Base-by-base conservation (phyloP, 2,888 invertebrate species). In the Tryphoninae sp. region DNA sequence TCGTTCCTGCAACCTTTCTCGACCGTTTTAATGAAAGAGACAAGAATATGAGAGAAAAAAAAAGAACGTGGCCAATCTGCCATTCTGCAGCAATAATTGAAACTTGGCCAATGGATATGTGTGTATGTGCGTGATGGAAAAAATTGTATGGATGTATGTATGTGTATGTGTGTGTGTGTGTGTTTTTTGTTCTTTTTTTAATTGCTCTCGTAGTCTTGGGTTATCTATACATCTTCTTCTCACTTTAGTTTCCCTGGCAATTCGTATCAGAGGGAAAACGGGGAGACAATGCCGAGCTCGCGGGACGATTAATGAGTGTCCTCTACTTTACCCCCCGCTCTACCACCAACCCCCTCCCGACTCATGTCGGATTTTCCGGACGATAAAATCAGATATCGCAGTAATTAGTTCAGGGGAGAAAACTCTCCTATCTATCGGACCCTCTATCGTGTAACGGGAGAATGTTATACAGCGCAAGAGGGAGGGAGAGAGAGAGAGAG, bases 391-490 rank as follows among this genome's bases (percentile, higher is more conserved):
- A 82, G 84, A 84, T 77, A 62, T 84, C 81, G 75, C 42, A 77
- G 85, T 84, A 87, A 88, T 88, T 88, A 88, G 86, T 87, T 83
- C 58, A 75, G 80, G 83, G 78, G 69, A 55, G 73, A 40, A 73
- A 82, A 75, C 67, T 69, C 69, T 26, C 22, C 61, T 42, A 55
- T 78, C 72, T 42, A 75, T 73, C 78, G 61, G 51, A 9, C 45
- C 45, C 13, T 59, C 49, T 9, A 9, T 59, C 51, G 7, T 73
- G 40, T 4, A 51, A 40, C 61, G 7, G 19, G 26, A 53, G 49
- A 74, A 61, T 16, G 22, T 65, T 26, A 22, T 55, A 55, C 64
- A 55, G 73, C 13, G 42, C 71, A 64, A 42, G 58, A 53, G 11
- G 6, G 16, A 1, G 13, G 8, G 7, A 45, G 45, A 0, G 45